These are phyloP conservation scores for Tiliqua scincoides DNA, from an alignment of 2,113 vertebrate genomes.

Conservation along the genomic window DNA sequence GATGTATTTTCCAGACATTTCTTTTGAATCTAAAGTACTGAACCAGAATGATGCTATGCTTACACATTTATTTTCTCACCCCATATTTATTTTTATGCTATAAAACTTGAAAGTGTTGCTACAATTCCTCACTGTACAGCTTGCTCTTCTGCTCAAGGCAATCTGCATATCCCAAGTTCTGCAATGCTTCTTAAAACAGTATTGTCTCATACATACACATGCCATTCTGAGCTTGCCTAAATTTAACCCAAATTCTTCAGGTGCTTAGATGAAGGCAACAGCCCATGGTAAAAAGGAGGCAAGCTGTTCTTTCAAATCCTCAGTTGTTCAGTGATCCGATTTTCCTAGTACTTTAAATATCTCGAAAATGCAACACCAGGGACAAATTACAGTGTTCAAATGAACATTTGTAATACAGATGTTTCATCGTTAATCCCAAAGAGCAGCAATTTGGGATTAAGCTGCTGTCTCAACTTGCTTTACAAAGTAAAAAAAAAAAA, in stretches of 20 bases:
- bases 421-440: constrained; percentile 30
- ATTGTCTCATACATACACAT: neutral
- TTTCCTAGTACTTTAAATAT: neutral
- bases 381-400: neutral
- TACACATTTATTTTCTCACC: neutral
- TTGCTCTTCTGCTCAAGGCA: neutral
- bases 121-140: neutral
- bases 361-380: neutral
- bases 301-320: neutral
- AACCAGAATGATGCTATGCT: neutral
- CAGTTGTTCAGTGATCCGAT: neutral
- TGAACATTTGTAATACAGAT: neutral
- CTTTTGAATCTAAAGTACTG: neutral
- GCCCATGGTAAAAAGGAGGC: neutral
- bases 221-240: constrained; percentile 2
- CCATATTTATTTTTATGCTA: neutral
- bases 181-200: neutral
- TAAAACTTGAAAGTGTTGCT: neutral
- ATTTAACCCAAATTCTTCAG: neutral
- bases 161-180: neutral
- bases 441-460: neutral
- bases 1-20: neutral
- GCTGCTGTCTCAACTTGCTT: constrained; percentile 45
- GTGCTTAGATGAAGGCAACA: neutral
- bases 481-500: neutral